Evolutionary conservation across 1,140 invertebrate genomes (phyloP), one percentile per base, ranked within the genome.

Genomic region (Rhynchophorus ferrugineus): DNA sequence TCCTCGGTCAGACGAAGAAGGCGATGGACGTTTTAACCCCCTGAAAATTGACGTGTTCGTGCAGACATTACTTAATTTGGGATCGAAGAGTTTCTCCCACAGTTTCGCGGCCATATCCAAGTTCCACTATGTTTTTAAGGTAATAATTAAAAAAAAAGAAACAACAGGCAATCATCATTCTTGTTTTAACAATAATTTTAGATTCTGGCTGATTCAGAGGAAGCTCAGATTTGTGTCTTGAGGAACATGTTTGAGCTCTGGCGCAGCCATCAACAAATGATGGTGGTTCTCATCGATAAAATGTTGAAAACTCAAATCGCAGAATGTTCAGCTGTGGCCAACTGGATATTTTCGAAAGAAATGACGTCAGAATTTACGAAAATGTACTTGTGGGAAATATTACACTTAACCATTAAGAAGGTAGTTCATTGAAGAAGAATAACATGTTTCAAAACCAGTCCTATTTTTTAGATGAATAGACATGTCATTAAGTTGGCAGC

Each of bases 341-440:
- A 95, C 61, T 99, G 95, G 96, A 85, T 99, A 47, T 99, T 99
- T 74, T 95, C 92, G 2, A 90, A 91, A 73, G 92, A 97, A 68
- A 98, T 98, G 92, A 79, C 79, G 17, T 70, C 78, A 6, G 91
- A 95, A 69, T 97, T 98, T 69, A 95, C 92, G 0, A 93, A 91
- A 82, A 81, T 87, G 61, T 96, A 93, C 67, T 80, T 97, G n/a
- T 98, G 95, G 95, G 95, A 98, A 75, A 91, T 98, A 46, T 73
- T 98, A 9, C 93, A 98, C 71, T 73, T 93, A 38, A 97, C 93
- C 1, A 95, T 98, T 52, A 86, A 90, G 59, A 96, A 97, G 52
- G 52, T 54, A 73, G 5, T 6, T 33, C 11, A 11, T 29, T 29
- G 5, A 6, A 6, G 5, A 29, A 29, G 5, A 29, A 5, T 29